phyloP scores from a whole-genome alignment of 1,140 invertebrate species.

The Bombus sylvicola region DNA sequence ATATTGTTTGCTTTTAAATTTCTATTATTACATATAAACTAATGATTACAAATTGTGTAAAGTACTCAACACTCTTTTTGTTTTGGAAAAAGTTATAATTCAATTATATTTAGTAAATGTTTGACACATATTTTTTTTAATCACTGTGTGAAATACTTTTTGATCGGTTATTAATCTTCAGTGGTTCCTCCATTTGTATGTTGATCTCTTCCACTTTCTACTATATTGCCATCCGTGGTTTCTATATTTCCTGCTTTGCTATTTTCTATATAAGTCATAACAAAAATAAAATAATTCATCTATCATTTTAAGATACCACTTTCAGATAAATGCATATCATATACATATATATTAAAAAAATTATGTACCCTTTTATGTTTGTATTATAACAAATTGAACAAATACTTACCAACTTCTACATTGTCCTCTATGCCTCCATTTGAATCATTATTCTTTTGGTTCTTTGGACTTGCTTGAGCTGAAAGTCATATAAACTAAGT shows the following conservation, averaged over 20 bases:
- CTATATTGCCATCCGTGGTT: slow-evolving; percentile 4
- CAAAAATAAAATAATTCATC: slow-evolving; percentile 14
- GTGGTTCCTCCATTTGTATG: slow-evolving; percentile 26
- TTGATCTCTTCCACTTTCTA: slow-evolving; percentile 33
- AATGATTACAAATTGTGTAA: slow-evolving; percentile 13
- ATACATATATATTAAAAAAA: no score
- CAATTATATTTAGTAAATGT: slow-evolving; percentile 25
- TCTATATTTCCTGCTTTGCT: slow-evolving; percentile 30
- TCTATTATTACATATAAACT: slow-evolving; percentile 13
- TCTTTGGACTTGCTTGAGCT: slow-evolving; percentile 57
- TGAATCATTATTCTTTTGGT: slow-evolving; percentile 34
- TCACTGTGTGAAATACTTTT: not conserved
- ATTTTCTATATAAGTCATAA: slow-evolving; percentile 14
- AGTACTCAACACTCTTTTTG: slow-evolving; percentile 8
- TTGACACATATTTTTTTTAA: slow-evolving; percentile 22
- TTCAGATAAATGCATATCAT: no score
- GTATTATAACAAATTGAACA: not conserved
- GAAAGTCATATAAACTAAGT: slow-evolving; percentile 65
- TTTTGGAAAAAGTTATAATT: slow-evolving; percentile 19
- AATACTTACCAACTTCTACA: slow-evolving; percentile 32
- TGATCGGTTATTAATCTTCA: not conserved
- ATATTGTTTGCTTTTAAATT: not conserved
- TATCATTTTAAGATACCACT: not conserved
- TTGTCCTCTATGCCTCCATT: slow-evolving; percentile 22
- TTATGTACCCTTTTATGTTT: not conserved